These are phyloP conservation scores for Semotilus atromaculatus DNA, from an alignment of 2,797 vertebrate genomes.

Conservation along the genomic window DNA sequence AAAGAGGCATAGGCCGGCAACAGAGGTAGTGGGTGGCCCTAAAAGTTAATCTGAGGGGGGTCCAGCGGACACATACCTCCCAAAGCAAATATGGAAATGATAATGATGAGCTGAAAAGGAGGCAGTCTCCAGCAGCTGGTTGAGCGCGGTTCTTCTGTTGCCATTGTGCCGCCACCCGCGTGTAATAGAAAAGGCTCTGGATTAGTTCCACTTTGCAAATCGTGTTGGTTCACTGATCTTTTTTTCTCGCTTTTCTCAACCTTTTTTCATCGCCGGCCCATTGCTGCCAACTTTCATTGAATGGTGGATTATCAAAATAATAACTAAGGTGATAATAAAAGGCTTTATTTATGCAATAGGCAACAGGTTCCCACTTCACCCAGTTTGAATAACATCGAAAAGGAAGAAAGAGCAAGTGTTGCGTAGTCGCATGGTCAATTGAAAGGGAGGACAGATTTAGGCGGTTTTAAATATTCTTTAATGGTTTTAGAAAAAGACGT, in stretches of 20 bases:
- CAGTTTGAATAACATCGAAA: constrained; percentile 27
- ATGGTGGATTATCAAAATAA: constrained; percentile 62
- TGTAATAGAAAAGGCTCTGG: constrained; percentile 59
- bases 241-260: not conserved
- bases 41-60: constrained; percentile 66
- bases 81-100: constrained; percentile 67
- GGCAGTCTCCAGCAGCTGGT: constrained; percentile 58
- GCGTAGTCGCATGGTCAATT: constrained; percentile 42
- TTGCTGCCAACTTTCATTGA: constrained; percentile 58
- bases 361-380: constrained; percentile 58
- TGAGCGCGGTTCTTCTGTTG: constrained; percentile 42
- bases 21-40: constrained; percentile 79
- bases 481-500: constrained; percentile 22
- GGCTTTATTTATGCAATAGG: constrained; percentile 46
- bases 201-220: constrained; percentile 74
- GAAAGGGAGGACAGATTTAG: constrained; percentile 48
- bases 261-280: constrained; percentile 20
- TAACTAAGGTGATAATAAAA: constrained; percentile 53
- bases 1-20: not conserved
- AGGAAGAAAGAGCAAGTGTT: constrained; percentile 18
- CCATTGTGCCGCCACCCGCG: constrained; percentile 57
- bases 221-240: constrained; percentile 64
- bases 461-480: constrained; percentile 54
- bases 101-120: constrained; percentile 60
- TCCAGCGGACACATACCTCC: constrained; percentile 51